Base-by-base conservation (phyloP, 2,888 invertebrate genomes). In the Agelastica alni region DNA sequence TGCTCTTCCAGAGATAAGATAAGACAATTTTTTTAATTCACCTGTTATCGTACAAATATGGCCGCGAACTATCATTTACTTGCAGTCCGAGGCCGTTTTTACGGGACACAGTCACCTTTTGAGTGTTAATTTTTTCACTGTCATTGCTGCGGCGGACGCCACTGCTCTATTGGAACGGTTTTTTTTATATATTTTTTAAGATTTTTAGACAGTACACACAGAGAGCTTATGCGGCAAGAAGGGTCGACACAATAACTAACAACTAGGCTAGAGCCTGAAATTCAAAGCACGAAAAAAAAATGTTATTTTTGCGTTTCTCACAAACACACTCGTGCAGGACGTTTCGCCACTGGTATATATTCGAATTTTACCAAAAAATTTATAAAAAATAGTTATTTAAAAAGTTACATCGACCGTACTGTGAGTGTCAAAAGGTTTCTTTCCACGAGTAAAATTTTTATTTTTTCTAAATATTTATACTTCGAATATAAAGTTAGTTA, bases 41-140 rank as follows among this genome's bases (percentile, higher is more conserved):
- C 66, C 65, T 66, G 66, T 66, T 67, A 67, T 69, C 68, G 60
- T 53, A 60, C 51, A 57, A 58, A 62, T 42, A 56, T 54, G 51
- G 52, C 55, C 53, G 41, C 13, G 46, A 53, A 46, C 47, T 56
- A 56, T 28, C 52, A 44, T 54, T 39, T 37, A 41, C 31, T 37
- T 37, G 36, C 20, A 34, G 22, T 53, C 61, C 63, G 60, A 64
- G 60, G 59, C 59, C 43, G 51, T 31, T 37, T 34, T 32, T 22
- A 31, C 45, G 51, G 26, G 17, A 26, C 59, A 60, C 60, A 48
- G 54, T 60, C 58, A 58, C 56, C 58, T 51, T 30, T 51, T 58
- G 22, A 20, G 28, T 20, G n/a, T n/a, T n/a, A 13, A 17, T 16
- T 7, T 30, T 30, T 2, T 37, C 28, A 17, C 13, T 18, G 10